Percentiles rank a stretch among this genome's conserved stretches.
phyloP scores from a whole-genome alignment of 2,888 invertebrate species.

The Bombyx huttoni region DNA sequence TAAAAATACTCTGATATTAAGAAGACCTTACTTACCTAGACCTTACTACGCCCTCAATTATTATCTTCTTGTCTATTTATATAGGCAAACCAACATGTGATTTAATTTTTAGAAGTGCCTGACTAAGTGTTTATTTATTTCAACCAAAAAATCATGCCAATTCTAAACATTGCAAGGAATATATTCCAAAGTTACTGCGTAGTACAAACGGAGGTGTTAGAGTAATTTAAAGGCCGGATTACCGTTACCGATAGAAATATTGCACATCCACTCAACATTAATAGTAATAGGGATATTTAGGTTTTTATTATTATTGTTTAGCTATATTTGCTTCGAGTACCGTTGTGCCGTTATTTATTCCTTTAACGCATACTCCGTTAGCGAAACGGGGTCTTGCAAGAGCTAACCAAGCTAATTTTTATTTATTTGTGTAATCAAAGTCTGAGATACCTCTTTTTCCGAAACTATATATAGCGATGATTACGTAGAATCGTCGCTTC shows the following conservation, averaged over 20 bases:
- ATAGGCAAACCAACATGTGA: too few relatives aligned
- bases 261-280: slow-evolving; percentile 1
- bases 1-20: too few relatives aligned
- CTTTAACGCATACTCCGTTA: neutral
- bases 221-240: slow-evolving; percentile 1
- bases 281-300: neutral
- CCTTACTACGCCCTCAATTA: too few relatives aligned
- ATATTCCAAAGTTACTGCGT: neutral
- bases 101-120: too few relatives aligned
- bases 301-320: neutral
- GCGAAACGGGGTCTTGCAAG: too few relatives aligned
- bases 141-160: neutral
- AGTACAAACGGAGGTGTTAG: neutral
- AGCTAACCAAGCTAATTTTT: too few relatives aligned
- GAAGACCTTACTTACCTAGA: too few relatives aligned
- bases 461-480: too few relatives aligned
- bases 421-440: too few relatives aligned
- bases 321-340: neutral
- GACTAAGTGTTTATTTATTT: neutral
- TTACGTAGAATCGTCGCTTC: too few relatives aligned
- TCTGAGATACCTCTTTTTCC: too few relatives aligned
- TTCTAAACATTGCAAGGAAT: neutral
- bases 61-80: too few relatives aligned
- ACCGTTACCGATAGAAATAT: slow-evolving; percentile 1
- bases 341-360: neutral